Evolutionary conservation across 2,888 invertebrate species (phyloP), one percentile per base, ranked within the genome.

Genomic region (Coecobrya sp.): DNA sequence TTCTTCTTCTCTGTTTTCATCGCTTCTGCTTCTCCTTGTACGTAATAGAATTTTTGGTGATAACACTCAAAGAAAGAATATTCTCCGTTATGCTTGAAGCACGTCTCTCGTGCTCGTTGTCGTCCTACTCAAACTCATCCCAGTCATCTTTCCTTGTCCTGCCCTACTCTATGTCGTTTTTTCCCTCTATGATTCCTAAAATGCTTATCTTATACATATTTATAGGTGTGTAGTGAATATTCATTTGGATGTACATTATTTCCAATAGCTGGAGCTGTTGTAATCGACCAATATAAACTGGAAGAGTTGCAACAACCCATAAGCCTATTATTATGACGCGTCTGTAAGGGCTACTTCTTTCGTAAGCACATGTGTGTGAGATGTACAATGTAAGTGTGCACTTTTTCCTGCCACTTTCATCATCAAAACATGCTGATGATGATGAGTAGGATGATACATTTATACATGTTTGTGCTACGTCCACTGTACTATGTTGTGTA

Each of bases 41-140:
- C 42, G 52, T 86, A 90, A 90, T 86, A 90, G 90, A 90, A 79
- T 81, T 91, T 86, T 68, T 85, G 55, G 85, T 73, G 85, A 81
- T 70, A 55, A 45, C 55, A 86, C 55, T 49, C 55, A 55, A 86
- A 84, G 81, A 19, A 55, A 30, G 45, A 55, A 49, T 49, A 49
- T 55, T 36, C 55, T 30, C 79, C 13, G 88, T 27, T 76, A 8
- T 59, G 91, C 79, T 79, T 79, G 52, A 79, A 91, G 84, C 91
- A 86, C 86, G 79, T 79, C 62, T 45, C 86, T 62, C 45, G 82
- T 30, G 19, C 73, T 73, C 36, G 73, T 73, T 73, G 73, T 42
- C 73, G 73, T 73, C 19, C 73, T 73, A 73, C 73, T 73, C 42
- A 45, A 52, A 79, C 79, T 79, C 79, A 79, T 79, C 79, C 52